A percentile compares a stretch with the other conserved stretches of the same genome.
These are phyloP conservation scores for Glaucidium brasilianum DNA, from an alignment of 2,113 vertebrate species.

Conservation along the genomic window DNA sequence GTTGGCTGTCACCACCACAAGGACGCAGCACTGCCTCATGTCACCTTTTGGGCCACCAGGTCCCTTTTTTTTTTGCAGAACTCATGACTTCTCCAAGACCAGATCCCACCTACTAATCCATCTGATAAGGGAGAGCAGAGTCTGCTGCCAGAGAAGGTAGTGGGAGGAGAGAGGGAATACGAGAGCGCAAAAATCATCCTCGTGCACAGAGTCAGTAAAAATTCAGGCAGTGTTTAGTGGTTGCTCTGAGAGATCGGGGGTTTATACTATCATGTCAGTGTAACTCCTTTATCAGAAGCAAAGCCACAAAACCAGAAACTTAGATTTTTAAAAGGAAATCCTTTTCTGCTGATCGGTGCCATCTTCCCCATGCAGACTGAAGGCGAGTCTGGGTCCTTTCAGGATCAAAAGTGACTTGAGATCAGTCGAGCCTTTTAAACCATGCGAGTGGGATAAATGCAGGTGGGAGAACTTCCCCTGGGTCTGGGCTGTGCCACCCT, in stretches of 20 bases:
- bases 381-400: neutral
- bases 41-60: fast-evolving
- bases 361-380: neutral
- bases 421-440: neutral
- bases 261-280: fast-evolving
- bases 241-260: fast-evolving
- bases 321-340: neutral
- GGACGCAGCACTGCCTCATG: neutral
- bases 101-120: neutral
- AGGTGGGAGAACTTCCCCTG: neutral
- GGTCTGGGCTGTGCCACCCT: neutral
- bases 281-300: too few relatives aligned
- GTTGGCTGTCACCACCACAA: neutral
- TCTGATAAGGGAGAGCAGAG: neutral
- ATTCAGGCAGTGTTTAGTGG: fast-evolving
- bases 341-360: neutral
- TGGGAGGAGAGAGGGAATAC: neutral
- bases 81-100: neutral
- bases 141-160: neutral
- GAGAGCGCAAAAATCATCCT: fast-evolving
- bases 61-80: fast-evolving
- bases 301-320: neutral
- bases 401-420: fast-evolving
- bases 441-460: neutral
- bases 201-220: fast-evolving